Percentiles rank a stretch among this genome's conserved stretches.
Evolutionary conservation across 2,888 invertebrate genomes (phyloP).

Genomic region (Campoletis raptor): DNA sequence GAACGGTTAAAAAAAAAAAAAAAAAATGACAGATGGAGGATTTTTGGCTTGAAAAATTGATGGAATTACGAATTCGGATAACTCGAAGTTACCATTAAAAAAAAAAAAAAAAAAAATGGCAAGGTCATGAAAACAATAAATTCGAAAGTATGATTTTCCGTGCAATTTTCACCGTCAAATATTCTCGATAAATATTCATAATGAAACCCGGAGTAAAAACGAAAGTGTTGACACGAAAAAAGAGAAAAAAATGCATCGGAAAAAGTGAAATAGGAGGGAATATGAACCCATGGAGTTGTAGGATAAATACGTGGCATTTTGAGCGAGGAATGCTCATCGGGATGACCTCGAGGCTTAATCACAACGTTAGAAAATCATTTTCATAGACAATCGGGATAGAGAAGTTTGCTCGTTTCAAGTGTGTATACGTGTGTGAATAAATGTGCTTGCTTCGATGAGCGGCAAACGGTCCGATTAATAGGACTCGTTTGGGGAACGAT

Average conservation of each 20-base stretch:
- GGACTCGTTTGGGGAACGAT: slow-evolving; percentile 43
- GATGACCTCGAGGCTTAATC: slow-evolving; percentile 25
- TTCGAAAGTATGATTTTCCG: neutral
- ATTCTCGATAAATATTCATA: neutral
- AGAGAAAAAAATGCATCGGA: neutral
- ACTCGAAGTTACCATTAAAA: neutral
- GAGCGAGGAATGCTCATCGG: slow-evolving; percentile 1
- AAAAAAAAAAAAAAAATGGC: too few relatives aligned
- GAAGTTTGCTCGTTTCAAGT: neutral
- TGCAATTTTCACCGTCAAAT: neutral
- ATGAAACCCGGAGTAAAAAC: neutral
- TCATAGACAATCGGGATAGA: slow-evolving; percentile 3
- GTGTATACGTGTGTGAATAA: slow-evolving; percentile 9
- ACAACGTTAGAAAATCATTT: slow-evolving; percentile 31
- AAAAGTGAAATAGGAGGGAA: neutral
- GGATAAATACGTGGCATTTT: neutral
- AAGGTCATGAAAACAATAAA: neutral
- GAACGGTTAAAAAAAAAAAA: neutral
- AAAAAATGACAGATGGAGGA: neutral
- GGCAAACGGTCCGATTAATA: slow-evolving; percentile 48
- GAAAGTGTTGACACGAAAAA: neutral
- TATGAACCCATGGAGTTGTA: neutral
- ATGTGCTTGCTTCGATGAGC: slow-evolving; percentile 35
- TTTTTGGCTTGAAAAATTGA: neutral
- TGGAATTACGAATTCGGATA: neutral